phyloP scores from a whole-genome alignment of 2,797 vertebrate species.

The Pampus argenteus region DNA sequence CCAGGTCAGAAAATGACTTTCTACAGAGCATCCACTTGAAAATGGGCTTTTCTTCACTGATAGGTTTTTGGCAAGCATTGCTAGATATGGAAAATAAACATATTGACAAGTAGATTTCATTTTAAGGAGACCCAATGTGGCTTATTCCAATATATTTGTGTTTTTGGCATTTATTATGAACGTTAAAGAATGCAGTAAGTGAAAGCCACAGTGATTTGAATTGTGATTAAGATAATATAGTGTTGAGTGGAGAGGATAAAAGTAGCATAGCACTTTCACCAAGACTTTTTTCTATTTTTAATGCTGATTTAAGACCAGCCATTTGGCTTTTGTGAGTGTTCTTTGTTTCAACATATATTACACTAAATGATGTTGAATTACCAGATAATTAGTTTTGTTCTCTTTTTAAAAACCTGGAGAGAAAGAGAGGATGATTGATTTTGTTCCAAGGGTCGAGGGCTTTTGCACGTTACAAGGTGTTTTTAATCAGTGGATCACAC shows the following conservation, averaged over 20 bases:
- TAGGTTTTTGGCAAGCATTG: constrained; percentile 22
- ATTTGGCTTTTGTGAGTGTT: constrained; percentile 40
- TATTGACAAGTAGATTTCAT: not conserved
- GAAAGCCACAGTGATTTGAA: constrained; percentile 44
- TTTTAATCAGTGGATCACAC: constrained; percentile 57
- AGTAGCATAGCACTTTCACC: constrained; percentile 19
- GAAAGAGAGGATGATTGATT: constrained; percentile 38
- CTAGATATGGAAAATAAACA: constrained; percentile 4
- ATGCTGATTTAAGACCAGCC: constrained; percentile 28
- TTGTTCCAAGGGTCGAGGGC: constrained; percentile 41
- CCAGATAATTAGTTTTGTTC: constrained; percentile 50
- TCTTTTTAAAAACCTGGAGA: constrained; percentile 37
- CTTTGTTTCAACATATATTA: constrained; percentile 58
- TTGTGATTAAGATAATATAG: constrained; percentile 53
- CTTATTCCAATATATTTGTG: constrained; percentile 8
- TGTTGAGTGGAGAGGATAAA: constrained; percentile 30
- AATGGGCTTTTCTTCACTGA: constrained; percentile 42
- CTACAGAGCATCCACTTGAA: constrained; percentile 59
- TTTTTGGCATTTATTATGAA: constrained; percentile 13
- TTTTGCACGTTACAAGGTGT: constrained; percentile 37
- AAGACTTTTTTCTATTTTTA: constrained; percentile 44
- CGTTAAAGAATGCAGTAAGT: constrained; percentile 1
- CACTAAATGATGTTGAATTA: constrained; percentile 64
- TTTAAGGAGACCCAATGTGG: not conserved
- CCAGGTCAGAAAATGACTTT: constrained; percentile 68